Evolutionary conservation across 2,113 vertebrate species (phyloP), one percentile per base, ranked within the genome.

Genomic region (Danionella cerebrum): DNA sequence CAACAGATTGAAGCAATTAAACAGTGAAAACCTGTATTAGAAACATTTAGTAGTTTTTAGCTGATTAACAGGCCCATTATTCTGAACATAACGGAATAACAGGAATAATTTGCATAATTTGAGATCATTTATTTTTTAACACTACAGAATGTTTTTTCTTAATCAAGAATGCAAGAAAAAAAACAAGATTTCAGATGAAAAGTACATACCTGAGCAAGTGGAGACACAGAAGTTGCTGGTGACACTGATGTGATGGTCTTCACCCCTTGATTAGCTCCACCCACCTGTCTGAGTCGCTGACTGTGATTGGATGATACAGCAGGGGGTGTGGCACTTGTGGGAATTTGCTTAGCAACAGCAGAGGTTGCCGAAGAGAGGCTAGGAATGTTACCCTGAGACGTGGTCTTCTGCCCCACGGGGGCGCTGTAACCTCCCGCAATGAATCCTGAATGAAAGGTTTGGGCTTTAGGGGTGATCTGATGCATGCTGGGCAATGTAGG

Each of bases 201-300:
- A n/a, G n/a, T n/a, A 31, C 21, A 42, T 38, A 88, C 88, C 88
- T 89, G 86, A 48, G 87, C 67, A 9, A 89, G 57, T 71, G 85
- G 86, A 79, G 87, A 78, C 6, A 86, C 78, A 13, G 75, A 71
- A 0, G 84, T 63, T 2, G 82, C 72, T 3, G 84, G 65, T 5
- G 85, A 76, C 27, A 86, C 80, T 0, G 85, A 84, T 12, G 52
- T 59, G 48, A 83, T 75, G 18, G 85, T 70, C 70, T 90, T 90
- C 57, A 74, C 71, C 65, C 80, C 88, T 78, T 87, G 85, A 86
- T 81, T 75, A 27, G 84, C 74, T 52, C 72, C 80, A 0, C 80
- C 76, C 67, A 67, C 80, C 0, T 73, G 41, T 80, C 88, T 84
- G 73, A 84, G 89, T 4, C 86, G 82, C 70, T 80, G 85, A 12